Evolutionary conservation across 2,113 vertebrate genomes (phyloP), one percentile per base, ranked within the genome.

Genomic region (Poecile atricapillus): DNA sequence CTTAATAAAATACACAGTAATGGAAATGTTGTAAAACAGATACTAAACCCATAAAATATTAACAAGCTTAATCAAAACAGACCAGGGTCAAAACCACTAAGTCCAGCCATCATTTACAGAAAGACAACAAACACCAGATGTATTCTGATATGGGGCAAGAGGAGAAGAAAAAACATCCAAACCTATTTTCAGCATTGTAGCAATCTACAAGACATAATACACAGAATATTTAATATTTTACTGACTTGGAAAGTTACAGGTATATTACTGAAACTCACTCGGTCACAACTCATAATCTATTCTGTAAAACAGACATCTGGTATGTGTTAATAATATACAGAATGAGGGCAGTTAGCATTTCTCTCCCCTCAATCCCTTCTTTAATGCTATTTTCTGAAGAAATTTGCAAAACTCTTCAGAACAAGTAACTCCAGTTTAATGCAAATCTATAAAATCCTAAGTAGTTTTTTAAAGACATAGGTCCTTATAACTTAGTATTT

Each of bases 1-100:
- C 88, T 97, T 96, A 96, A 96, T 95, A 97, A 96, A 96, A 96
- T 86, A 95, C 94, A 64, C 56, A 75, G 88, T 95, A 96, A 97
- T 94, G 92, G 94, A 96, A 90, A 90, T 75, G 85, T 62, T 88
- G 86, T 96, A 96, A 97, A 95, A 96, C 92, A 96, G 95, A 97
- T 71, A 96, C 93, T 94, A 93, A 96, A 96, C 27, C 12, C 83
- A 95, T 95, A 96, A 96, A 95, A 90, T 81, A 93, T 83, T 96
- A 96, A 96, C 90, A 94, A 90, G 90, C 88, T 90, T 93, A 93
- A 96, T 96, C 92, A 94, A 91, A 97, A 64, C 86, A 93, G 92
- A 96, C 89, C 37, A 58, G 56, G 49, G 94, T 94, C 86, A 96
- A 92, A 96, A 91, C 71, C 85, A 90, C 79, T 70, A 83, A 68